phyloP scores from a whole-genome alignment of 2,113 vertebrate genomes.

The Gadus chalcogrammus region DNA sequence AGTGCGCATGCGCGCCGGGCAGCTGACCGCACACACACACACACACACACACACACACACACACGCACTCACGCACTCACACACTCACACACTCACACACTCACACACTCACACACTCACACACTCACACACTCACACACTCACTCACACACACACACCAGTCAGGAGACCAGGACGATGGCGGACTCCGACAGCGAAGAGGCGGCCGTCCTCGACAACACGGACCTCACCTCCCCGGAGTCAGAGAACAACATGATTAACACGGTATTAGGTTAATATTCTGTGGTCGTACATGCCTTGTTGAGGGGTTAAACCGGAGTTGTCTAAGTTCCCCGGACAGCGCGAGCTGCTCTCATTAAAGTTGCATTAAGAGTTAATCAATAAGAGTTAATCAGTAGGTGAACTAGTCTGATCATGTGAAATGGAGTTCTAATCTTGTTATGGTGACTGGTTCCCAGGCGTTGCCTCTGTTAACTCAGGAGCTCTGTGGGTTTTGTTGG shows the following conservation, averaged over 20 bases:
- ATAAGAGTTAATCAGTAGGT: too few species aligned
- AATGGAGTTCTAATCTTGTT: too few species aligned
- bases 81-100: conserved; percentile 12
- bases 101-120: not conserved
- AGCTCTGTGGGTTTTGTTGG: too few species aligned
- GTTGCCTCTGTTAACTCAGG: too few species aligned
- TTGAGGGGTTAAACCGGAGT: too few species aligned
- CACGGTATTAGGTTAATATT: conserved; percentile 46
- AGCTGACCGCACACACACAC: conserved; percentile 48
- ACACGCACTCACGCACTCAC: too few species aligned
- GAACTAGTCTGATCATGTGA: too few species aligned
- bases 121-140: conserved; percentile 4
- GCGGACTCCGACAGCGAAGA: conserved; percentile 59
- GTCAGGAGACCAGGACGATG: conserved; percentile 42
- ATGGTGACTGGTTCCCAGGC: too few species aligned
- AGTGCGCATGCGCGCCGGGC: conserved; percentile 46
- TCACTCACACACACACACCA: not conserved
- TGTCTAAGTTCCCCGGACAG: too few species aligned
- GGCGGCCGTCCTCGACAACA: conserved; percentile 66
- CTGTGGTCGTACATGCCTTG: not conserved
- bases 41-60: not conserved
- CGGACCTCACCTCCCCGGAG: conserved; percentile 60
- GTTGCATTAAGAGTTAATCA: too few species aligned
- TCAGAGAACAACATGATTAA: conserved; percentile 66
- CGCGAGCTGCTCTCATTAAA: too few species aligned